Conservation (phyloP, 1,140 invertebrate genomes). For the Heterodera schachtii region DNA sequence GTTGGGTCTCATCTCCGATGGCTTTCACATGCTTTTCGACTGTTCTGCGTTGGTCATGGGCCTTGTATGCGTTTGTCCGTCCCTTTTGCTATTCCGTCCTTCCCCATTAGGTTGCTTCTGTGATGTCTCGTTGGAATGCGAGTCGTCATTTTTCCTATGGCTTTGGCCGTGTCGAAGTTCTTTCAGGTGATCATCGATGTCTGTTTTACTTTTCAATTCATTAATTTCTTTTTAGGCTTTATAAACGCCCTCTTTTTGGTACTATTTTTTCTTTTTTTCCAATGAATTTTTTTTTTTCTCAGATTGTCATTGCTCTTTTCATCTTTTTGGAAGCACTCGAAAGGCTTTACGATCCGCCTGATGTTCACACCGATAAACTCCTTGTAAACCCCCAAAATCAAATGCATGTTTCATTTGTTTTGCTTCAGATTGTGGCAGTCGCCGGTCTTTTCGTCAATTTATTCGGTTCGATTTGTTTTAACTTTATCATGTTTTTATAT, state of each 20-base stretch:
- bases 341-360: constrained; percentile 71
- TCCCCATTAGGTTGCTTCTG: constrained; percentile 67
- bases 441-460: constrained; percentile 71
- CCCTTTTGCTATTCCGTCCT: constrained; percentile 40
- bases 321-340: constrained; percentile 71
- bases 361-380: constrained; percentile 71
- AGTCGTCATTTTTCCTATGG: constrained; percentile 72
- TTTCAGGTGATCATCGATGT: constrained; percentile 51
- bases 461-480: constrained; percentile 57
- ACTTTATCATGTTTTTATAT: not conserved
- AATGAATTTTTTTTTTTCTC: not conserved
- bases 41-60: constrained; percentile 70
- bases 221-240: constrained; percentile 68
- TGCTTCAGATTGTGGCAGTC: constrained; percentile 70
- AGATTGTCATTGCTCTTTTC: constrained; percentile 70
- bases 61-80: not conserved
- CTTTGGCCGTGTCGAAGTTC: constrained; percentile 70
- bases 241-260: constrained; percentile 72
- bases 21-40: constrained; percentile 73
- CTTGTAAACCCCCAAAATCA: constrained; percentile 64
- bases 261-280: not conserved
- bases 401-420: not conserved
- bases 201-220: not conserved
- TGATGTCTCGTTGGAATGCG: constrained; percentile 71
- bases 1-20: constrained; percentile 71